Conservation (phyloP, 1,140 invertebrate species). For the Myzus persicae region DNA sequence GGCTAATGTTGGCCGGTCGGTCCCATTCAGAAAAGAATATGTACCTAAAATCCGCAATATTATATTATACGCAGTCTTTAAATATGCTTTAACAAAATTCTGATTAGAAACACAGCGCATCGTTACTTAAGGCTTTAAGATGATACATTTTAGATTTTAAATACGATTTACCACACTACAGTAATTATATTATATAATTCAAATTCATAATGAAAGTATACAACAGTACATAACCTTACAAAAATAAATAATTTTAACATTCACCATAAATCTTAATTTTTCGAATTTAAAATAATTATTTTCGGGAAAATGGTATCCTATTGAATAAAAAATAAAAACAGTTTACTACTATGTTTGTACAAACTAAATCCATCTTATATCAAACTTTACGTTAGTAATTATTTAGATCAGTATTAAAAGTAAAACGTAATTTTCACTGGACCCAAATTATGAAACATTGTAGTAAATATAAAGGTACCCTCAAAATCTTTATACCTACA, state of each 20-base stretch:
- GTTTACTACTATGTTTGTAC: background rate
- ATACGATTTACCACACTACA: background rate
- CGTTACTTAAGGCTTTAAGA: background rate
- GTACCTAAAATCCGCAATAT: constrained; percentile 66
- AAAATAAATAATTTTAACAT: background rate
- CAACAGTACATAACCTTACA: background rate
- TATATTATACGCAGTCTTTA: background rate
- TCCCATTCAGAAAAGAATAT: constrained; percentile 98
- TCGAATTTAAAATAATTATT: background rate
- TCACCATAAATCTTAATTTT: background rate
- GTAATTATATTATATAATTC: background rate
- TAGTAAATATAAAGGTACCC: background rate
- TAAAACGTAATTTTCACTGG: background rate
- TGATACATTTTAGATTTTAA: background rate
- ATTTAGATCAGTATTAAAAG: background rate
- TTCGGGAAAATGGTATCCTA: no score
- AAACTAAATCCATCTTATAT: background rate
- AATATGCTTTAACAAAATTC: background rate
- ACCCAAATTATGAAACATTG: background rate
- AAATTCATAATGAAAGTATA: background rate
- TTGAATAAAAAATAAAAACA: no score
- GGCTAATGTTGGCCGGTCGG: constrained; percentile 92
- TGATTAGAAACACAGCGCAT: background rate
- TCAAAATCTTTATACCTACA: background rate
- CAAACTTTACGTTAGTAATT: background rate